Percentiles rank a stretch among this genome's conserved stretches.
phyloP scores from a whole-genome alignment of 2,888 invertebrate genomes.

The Neoaliturus tenellus region DNA sequence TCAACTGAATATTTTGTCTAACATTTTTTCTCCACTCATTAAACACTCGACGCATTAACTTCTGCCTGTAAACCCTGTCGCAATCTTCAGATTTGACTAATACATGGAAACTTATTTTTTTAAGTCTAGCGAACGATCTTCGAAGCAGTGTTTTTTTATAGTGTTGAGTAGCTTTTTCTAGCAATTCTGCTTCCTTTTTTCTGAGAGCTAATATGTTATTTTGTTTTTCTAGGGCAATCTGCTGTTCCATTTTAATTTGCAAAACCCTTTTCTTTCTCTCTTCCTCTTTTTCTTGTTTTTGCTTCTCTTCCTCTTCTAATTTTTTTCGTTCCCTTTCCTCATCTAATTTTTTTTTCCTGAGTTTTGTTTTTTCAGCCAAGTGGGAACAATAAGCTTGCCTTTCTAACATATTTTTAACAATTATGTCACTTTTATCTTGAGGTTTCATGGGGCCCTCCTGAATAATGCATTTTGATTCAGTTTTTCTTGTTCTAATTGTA shows the following conservation, averaged over 20 bases:
- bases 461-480: not conserved
- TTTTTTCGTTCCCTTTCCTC: not conserved
- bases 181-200: not conserved
- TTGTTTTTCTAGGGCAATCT: slow-evolving; percentile 14
- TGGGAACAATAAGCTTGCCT: slow-evolving; percentile 18
- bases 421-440: slow-evolving; percentile 4
- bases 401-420: slow-evolving; percentile 5
- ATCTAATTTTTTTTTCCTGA: slow-evolving; percentile 1
- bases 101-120: not conserved
- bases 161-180: not conserved
- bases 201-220: not conserved
- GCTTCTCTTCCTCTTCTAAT: slow-evolving; percentile 4
- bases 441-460: not conserved
- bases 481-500: not conserved
- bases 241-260: not conserved
- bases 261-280: not conserved
- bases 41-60: not conserved
- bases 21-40: not conserved
- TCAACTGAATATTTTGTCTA: not conserved
- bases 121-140: not conserved
- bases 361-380: slow-evolving; percentile 23
- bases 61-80: not conserved
- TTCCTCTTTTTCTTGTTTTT: slow-evolving; percentile 26
- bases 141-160: not conserved
- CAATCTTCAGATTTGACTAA: not conserved